phyloP scores from a whole-genome alignment of 2,113 vertebrate species.

The Brachyistius frenatus region DNA sequence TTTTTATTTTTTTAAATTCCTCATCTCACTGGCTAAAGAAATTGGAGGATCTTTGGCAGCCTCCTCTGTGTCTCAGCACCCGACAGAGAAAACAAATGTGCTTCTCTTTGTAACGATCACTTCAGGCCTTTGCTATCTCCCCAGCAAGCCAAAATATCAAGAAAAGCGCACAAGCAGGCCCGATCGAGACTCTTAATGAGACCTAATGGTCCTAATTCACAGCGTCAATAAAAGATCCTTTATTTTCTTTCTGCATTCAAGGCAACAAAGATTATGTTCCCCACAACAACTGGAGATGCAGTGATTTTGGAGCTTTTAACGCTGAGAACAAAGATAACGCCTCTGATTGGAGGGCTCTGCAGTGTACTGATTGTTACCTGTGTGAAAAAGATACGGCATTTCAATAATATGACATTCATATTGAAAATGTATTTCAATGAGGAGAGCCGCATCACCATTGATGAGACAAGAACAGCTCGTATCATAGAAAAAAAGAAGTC shows the following conservation, averaged over 20 bases:
- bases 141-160: slow-evolving; percentile 33
- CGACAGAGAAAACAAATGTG: slow-evolving; percentile 70
- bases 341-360: not conserved
- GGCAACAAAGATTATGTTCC: slow-evolving; percentile 50
- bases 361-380: slow-evolving; percentile 1
- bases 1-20: slow-evolving; percentile 18
- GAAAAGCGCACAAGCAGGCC: slow-evolving; percentile 38
- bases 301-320: slow-evolving; percentile 26
- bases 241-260: slow-evolving; percentile 58
- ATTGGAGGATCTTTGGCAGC: slow-evolving; percentile 64
- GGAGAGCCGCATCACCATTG: not conserved
- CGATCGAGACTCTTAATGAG: slow-evolving; percentile 65
- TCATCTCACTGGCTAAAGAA: slow-evolving; percentile 52
- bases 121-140: slow-evolving; percentile 40
- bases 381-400: not conserved
- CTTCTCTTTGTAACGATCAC: slow-evolving; percentile 61
- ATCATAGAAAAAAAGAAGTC: not conserved
- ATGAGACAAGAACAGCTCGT: not conserved
- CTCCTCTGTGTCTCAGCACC: slow-evolving; percentile 38
- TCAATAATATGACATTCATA: not conserved
- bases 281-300: slow-evolving; percentile 28
- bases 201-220: slow-evolving; percentile 72
- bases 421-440: not conserved
- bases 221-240: slow-evolving; percentile 61
- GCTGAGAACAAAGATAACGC: slow-evolving; percentile 34